A percentile compares a stretch with the other conserved stretches of the same genome.
These are phyloP conservation scores for Epinephelus awoara DNA, from an alignment of 2,797 vertebrate genomes.

Conservation along the genomic window DNA sequence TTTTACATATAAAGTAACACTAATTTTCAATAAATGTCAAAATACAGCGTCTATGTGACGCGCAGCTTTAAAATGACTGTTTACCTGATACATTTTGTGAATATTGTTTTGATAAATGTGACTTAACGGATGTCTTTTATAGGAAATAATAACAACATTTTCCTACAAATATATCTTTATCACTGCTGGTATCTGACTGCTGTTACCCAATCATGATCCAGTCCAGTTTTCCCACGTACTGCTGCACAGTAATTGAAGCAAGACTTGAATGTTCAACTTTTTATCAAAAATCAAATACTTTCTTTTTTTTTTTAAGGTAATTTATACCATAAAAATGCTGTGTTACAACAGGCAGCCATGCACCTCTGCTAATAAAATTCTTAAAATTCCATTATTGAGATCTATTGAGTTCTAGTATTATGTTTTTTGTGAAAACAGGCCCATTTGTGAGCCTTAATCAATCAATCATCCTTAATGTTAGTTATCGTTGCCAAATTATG, in stretches of 20 bases:
- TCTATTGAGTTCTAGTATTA: no score
- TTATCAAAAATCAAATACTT: not conserved
- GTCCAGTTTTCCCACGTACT: not conserved
- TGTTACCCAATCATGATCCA: not conserved
- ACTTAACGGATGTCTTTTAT: not conserved
- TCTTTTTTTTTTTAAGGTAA: no score
- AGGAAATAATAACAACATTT: not conserved
- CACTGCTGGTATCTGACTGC: not conserved
- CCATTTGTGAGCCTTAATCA: no score
- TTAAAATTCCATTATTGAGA: no score
- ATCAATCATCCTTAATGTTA: no score
- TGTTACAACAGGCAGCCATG: no score
- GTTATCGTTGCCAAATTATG: no score
- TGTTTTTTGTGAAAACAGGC: no score
- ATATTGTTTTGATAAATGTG: not conserved
- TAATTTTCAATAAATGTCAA: constrained; percentile 21
- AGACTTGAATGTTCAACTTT: not conserved
- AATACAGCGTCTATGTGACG: not conserved
- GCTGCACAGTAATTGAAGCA: not conserved
- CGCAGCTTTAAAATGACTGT: not conserved
- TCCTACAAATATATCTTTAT: not conserved
- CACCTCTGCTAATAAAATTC: no score
- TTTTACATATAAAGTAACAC: constrained; percentile 4
- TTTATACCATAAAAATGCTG: no score
- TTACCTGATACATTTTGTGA: not conserved